Evolutionary conservation across 2,888 invertebrate genomes (phyloP).

Genomic region (Cerastis leucographa): DNA sequence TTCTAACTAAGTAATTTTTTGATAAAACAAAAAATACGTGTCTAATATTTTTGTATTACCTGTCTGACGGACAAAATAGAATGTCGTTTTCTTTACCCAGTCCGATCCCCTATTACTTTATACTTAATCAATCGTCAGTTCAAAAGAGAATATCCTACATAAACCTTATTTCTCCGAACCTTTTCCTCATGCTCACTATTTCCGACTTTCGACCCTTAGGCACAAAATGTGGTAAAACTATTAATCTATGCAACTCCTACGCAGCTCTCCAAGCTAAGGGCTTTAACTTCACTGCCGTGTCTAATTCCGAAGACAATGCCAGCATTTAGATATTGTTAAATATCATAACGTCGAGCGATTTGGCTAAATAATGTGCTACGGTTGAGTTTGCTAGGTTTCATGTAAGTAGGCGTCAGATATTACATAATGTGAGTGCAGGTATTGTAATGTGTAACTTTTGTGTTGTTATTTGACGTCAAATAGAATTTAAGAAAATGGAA

Average conservation of each 20-base stretch:
- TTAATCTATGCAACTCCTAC: slow-evolving; percentile 82
- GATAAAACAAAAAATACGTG: no score
- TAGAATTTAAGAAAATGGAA: no score
- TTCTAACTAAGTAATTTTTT: no score
- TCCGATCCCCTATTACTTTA: no score
- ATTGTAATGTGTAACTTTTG: background rate
- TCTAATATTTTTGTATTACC: no score
- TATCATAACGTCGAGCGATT: slow-evolving; percentile 84
- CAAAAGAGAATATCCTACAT: background rate
- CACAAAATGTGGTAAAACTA: slow-evolving; percentile 44
- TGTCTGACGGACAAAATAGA: no score
- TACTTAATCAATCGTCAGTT: background rate
- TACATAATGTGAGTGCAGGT: background rate
- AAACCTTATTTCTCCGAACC: slow-evolving; percentile 6
- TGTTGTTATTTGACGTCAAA: background rate
- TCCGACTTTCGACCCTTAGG: slow-evolving; percentile 52
- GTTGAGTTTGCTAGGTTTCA: slow-evolving; percentile 62
- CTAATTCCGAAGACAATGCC: slow-evolving; percentile 86
- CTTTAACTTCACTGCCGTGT: slow-evolving; percentile 78
- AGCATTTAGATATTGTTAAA: slow-evolving; percentile 88
- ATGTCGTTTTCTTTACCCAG: no score
- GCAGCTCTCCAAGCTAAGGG: slow-evolving; percentile 75
- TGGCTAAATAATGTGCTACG: slow-evolving; percentile 81
- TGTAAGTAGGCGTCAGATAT: slow-evolving; percentile 49
- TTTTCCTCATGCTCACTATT: slow-evolving; percentile 18